Conservation (phyloP, 92 coral and sea anemone genomes). For the Phymanthus crucifer region DNA sequence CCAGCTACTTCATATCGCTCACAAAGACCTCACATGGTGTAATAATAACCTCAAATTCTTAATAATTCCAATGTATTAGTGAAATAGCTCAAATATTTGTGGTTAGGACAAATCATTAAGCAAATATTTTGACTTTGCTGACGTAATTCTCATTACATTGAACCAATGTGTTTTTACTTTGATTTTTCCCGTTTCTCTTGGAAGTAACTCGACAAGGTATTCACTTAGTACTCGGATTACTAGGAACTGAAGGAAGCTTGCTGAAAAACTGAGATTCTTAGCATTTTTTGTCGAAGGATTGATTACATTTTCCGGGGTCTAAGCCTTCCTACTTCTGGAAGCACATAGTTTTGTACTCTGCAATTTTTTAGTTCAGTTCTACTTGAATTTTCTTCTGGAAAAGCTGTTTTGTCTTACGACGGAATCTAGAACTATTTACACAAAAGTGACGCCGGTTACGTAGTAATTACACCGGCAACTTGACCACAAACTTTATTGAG, state of each 20-base stretch:
- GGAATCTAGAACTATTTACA: not conserved
- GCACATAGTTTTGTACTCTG: not conserved
- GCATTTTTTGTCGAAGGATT: not conserved
- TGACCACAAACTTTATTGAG: too few relatives aligned
- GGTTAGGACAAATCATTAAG: constrained; percentile 10
- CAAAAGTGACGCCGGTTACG: not conserved
- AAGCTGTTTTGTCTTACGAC: not conserved
- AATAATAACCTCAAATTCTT: not conserved
- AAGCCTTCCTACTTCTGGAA: not conserved
- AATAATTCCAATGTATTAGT: not conserved
- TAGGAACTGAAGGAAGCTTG: not conserved
- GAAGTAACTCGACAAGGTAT: not conserved
- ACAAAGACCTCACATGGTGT: not conserved
- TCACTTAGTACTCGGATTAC: not conserved
- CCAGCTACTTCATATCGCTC: not conserved
- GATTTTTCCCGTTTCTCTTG: not conserved
- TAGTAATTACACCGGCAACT: too few relatives aligned
- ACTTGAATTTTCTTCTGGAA: not conserved
- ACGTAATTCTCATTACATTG: not conserved
- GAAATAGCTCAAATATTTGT: constrained; percentile 18
- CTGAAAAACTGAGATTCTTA: not conserved
- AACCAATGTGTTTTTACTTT: not conserved
- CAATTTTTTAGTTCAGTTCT: not conserved
- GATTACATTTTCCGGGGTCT: not conserved
- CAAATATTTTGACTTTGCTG: not conserved